These are phyloP conservation scores for Heterohyrax brucei DNA, from an alignment of 2,797 vertebrate species.

Conservation along the genomic window DNA sequence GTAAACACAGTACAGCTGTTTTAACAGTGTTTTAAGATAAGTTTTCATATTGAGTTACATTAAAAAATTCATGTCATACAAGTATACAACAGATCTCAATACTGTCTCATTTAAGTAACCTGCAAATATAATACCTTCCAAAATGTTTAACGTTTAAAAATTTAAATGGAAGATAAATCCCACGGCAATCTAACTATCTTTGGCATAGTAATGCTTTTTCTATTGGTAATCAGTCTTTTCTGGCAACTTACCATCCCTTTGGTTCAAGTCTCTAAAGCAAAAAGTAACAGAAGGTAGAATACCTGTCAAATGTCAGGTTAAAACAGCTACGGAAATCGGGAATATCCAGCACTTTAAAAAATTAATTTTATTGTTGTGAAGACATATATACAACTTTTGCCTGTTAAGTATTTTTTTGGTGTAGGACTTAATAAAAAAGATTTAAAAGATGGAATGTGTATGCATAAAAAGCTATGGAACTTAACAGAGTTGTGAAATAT, in stretches of 20 bases:
- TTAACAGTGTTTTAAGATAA: constrained; percentile 63
- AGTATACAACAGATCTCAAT: constrained; percentile 58
- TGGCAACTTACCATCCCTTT: neutral
- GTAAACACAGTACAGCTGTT: neutral
- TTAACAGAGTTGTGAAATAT: constrained; percentile 40
- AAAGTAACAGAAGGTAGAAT: neutral
- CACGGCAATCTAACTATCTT: constrained; percentile 60
- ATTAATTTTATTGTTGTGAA: neutral
- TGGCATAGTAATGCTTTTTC: constrained; percentile 64
- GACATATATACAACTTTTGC: neutral
- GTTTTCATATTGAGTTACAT: constrained; percentile 56
- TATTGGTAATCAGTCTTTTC: constrained; percentile 57
- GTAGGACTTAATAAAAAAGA: neutral
- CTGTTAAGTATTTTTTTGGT: neutral
- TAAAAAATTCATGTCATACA: constrained; percentile 48
- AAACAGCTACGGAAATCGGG: neutral
- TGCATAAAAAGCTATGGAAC: constrained; percentile 17
- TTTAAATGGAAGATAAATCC: constrained; percentile 38
- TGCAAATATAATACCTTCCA: constrained; percentile 44
- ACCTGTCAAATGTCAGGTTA: constrained; percentile 41
- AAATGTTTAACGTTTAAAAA: constrained; percentile 49
- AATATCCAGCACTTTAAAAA: constrained; percentile 40
- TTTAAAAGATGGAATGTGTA: neutral
- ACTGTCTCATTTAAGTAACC: constrained; percentile 51
- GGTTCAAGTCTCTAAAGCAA: constrained; percentile 52